phyloP scores from a whole-genome alignment of 1,140 invertebrate genomes.

The Antheraea pernyi region DNA sequence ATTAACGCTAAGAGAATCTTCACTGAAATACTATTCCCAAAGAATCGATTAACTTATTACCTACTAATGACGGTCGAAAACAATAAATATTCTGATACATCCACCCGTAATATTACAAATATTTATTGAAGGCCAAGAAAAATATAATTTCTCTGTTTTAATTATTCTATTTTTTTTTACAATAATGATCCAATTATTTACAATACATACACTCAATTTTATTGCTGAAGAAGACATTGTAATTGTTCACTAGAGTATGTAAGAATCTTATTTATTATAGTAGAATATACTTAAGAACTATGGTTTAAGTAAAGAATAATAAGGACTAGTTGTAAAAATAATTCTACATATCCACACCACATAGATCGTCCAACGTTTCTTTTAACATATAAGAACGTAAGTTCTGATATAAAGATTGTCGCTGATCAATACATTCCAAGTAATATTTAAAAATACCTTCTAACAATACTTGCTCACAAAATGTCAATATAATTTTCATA shows the following conservation, averaged over 20 bases:
- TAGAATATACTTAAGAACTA: conserved; percentile 66
- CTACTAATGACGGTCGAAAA: background rate
- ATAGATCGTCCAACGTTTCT: background rate
- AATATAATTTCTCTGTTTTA: conserved; percentile 73
- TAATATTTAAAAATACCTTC: background rate
- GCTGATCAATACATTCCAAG: background rate
- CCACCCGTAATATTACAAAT: conserved; percentile 56
- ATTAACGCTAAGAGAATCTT: background rate
- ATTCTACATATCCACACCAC: conserved; percentile 40
- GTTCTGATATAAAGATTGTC: background rate
- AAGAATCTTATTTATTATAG: conserved; percentile 46
- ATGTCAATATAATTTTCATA: background rate
- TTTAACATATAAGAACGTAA: background rate
- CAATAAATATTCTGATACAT: conserved; percentile 15
- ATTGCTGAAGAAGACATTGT: conserved; percentile 71
- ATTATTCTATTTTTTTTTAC: conserved; percentile 71
- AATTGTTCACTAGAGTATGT: conserved; percentile 57
- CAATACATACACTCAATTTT: conserved; percentile 68
- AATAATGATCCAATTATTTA: conserved; percentile 72
- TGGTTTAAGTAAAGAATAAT: conserved; percentile 58
- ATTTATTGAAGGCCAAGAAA: conserved; percentile 67
- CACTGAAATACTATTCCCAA: too few relatives aligned
- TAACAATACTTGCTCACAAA: background rate
- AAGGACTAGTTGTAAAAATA: conserved; percentile 75
- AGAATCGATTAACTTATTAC: background rate